phyloP scores from a whole-genome alignment of 1,140 invertebrate genomes.

The Globodera rostochiensis region DNA sequence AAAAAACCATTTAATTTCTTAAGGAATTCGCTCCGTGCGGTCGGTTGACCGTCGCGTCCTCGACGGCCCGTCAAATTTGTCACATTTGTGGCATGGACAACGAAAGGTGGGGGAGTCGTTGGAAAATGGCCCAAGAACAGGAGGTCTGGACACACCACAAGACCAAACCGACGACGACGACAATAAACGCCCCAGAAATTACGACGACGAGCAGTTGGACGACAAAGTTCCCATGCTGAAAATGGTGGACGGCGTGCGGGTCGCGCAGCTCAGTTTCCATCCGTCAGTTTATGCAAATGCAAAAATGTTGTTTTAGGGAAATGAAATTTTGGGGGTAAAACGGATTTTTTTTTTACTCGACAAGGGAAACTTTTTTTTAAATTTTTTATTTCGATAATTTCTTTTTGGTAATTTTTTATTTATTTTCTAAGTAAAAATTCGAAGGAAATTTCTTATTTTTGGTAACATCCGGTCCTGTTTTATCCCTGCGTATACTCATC shows the following conservation, averaged over 20 bases:
- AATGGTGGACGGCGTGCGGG: constrained; percentile 32
- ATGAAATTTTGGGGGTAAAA: too few relatives aligned
- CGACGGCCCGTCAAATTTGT: constrained; percentile 58
- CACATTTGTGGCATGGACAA: constrained; percentile 49
- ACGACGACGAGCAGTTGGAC: constrained; percentile 12
- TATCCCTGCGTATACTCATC: too few relatives aligned
- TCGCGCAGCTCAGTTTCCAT: constrained; percentile 33
- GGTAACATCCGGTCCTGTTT: too few relatives aligned
- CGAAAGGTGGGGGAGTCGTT: not conserved
- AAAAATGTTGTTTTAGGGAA: too few relatives aligned
- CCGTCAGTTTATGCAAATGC: constrained; percentile 28
- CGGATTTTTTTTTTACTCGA: too few relatives aligned
- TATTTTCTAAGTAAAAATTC: constrained; percentile 1
- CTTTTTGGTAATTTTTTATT: constrained; percentile 21
- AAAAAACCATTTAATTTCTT: too few relatives aligned
- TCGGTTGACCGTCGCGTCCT: constrained; percentile 54
- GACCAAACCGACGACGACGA: constrained; percentile 18
- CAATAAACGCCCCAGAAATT: constrained; percentile 30
- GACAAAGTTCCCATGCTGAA: not conserved
- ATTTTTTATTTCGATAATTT: too few relatives aligned
- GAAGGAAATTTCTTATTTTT: not conserved
- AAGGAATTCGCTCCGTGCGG: constrained; percentile 62
- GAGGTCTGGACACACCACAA: not conserved
- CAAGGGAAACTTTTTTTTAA: too few relatives aligned
- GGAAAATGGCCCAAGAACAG: constrained; percentile 31